Base-by-base conservation (phyloP, 2,113 vertebrate genomes). In the Neolamprologus longior region DNA sequence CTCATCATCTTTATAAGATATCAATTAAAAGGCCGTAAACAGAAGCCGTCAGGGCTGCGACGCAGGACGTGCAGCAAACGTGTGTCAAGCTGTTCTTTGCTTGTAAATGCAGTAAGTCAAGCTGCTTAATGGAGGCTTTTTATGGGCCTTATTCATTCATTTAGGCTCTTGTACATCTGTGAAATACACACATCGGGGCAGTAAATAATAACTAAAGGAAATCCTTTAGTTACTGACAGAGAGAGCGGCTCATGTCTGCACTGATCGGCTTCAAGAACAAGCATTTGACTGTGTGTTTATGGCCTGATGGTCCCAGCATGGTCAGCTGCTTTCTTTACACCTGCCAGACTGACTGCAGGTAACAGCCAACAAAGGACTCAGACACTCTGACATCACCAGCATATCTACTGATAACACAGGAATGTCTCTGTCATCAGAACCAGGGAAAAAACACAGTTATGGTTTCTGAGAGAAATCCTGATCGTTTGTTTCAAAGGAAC, bases 11-110 rank as follows among this genome's bases (percentile, higher is more conserved):
- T 94, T 94, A 95, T 86, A 91, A 86, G 93, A 90, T 82, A 89
- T 93, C 94, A 93, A 95, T 94, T 96, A 96, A 93, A 94, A 78
- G 42, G 76, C 89, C 84, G 90, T 95, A 93, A 96, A 95, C 90
- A 92, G 89, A 84, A 86, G 89, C 86, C 81, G 86, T 87, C 90
- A 82, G 82, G 80, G 92, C 86, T 92, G 45, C 84, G 58, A 85
- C 14, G 90, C 78, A 90, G 88, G 82, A 81, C 80, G 81, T 45
- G 19, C 35, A 80, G 73, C 80, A 89, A 91, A 90, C 82, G 26
- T 83, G 87, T 78, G 84, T 91, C 88, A 91, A 94, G 89, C 90
- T 91, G 92, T 83, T 91, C 80, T 80, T 71, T 82, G 83, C 58
- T 84, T 91, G 55, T 92, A 55, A 83, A 91, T 24, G 82, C 82